phyloP scores from a whole-genome alignment of 2,113 vertebrate species.

The Dasyornis broadbenti region DNA sequence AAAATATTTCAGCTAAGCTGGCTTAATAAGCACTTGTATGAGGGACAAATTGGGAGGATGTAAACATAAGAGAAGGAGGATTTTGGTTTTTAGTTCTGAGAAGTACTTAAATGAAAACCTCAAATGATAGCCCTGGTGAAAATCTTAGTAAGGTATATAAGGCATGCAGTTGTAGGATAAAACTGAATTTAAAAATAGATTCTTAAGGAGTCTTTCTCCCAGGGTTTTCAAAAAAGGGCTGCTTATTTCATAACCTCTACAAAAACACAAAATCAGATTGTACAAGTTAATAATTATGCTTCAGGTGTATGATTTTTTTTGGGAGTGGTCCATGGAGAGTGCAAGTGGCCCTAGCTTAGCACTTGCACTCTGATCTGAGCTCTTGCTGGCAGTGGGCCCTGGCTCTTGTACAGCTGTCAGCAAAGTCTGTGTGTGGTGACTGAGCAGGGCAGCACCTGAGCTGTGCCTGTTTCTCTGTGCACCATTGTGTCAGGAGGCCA shows the following conservation, averaged over 20 bases:
- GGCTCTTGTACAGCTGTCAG: not conserved
- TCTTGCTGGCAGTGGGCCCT: accelerated
- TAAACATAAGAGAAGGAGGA: not conserved
- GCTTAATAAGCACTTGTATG: not conserved
- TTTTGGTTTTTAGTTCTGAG: not conserved
- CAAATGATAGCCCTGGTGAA: not conserved
- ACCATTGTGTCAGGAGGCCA: not conserved
- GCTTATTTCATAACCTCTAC: not conserved
- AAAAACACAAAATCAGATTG: not conserved
- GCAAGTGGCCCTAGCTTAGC: not conserved
- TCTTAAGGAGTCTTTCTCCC: not conserved
- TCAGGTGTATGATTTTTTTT: not conserved
- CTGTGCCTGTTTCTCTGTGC: not conserved
- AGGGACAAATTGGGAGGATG: not conserved
- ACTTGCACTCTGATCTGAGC: not conserved
- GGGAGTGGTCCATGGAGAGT: not conserved
- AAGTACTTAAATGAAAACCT: not conserved
- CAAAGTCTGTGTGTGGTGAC: accelerated
- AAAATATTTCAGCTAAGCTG: not conserved
- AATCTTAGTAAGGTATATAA: not conserved
- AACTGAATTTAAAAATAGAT: not conserved
- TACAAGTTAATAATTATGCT: not conserved
- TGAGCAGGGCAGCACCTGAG: not conserved
- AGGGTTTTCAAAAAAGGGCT: not conserved
- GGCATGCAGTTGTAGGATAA: not conserved